Evolutionary conservation across 2,888 invertebrate species (phyloP), one percentile per base, ranked within the genome.

Genomic region (Orgyia antiqua): DNA sequence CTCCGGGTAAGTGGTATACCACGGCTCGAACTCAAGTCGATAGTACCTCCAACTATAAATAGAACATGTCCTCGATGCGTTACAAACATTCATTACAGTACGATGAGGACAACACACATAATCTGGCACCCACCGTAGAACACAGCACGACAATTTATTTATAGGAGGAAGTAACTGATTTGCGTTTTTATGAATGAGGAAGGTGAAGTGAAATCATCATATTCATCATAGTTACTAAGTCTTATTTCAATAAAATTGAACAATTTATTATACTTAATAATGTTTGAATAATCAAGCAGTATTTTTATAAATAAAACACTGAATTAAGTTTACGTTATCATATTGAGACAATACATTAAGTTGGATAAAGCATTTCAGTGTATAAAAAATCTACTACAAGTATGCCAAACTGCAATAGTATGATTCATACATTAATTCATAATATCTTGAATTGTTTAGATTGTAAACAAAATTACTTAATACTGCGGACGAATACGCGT

Each of bases 101-200:
- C 55, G 47, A 56, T 56, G 57, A 46, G 44, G 46, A 57, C 57
- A 57, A 58, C 56, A 59, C 55, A 43, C 49, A 32, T 56, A 47
- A 52, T 55, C 45, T 54, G 48, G 73, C 79, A 75, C 82, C 78
- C 82, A 80, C 78, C 77, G 73, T 64, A 63, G 52, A 58, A 67
- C 71, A 75, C 67, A 56, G 59, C 71, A 67, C 60, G 59, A 58
- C 73, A 74, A 78, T 77, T n/a, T n/a, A n/a, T n/a, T 78, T 72
- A 65, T 56, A 58, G 75, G 71, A 78, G 82, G 83, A 84, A 79
- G 80, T 62, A 58, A 70, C 75, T 78, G 77, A 80, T 83, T 83
- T 80, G 76, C 71, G 74, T 77, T 83, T 82, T 82, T 77, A 79
- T 78, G 69, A 80, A 77, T 66, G 53, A 68, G 69, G 79, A 76